These are phyloP conservation scores for Dasyurus viverrinus DNA, from an alignment of 2,113 vertebrate genomes.

Conservation along the genomic window DNA sequence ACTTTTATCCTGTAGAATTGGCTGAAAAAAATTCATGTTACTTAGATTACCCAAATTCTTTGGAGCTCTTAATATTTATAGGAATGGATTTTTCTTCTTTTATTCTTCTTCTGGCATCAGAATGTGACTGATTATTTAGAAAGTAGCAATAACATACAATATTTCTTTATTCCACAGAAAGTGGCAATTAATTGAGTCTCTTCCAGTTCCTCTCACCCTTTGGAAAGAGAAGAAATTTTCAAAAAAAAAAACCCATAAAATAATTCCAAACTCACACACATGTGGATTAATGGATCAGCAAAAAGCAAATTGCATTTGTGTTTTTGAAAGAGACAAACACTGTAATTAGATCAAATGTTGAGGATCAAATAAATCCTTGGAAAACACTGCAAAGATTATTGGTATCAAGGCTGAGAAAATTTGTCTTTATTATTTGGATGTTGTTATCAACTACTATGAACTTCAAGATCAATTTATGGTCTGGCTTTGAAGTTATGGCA, in stretches of 20 bases:
- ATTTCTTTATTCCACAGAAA: slow-evolving; percentile 42
- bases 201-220: slow-evolving; percentile 30
- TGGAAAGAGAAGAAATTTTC: slow-evolving; percentile 42
- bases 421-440: slow-evolving; percentile 35
- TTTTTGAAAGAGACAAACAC: slow-evolving; percentile 5
- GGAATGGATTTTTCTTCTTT: slow-evolving; percentile 38
- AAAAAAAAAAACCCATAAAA: slow-evolving; percentile 40
- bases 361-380: slow-evolving; percentile 43
- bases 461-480: slow-evolving; percentile 52
- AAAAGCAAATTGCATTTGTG: slow-evolving; percentile 43
- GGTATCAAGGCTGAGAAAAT: slow-evolving; percentile 39
- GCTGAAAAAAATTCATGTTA: slow-evolving; percentile 75
- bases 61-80: slow-evolving; percentile 34
- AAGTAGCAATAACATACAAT: slow-evolving; percentile 20
- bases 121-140: slow-evolving; percentile 49
- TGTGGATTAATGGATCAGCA: slow-evolving; percentile 27
- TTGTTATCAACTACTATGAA: slow-evolving; percentile 38
- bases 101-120: slow-evolving; percentile 37
- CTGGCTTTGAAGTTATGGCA: slow-evolving; percentile 55
- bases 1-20: slow-evolving; percentile 62
- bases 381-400: slow-evolving; percentile 45
- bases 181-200: slow-evolving; percentile 54
- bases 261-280: slow-evolving; percentile 36
- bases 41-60: slow-evolving; percentile 44
- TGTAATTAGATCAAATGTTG: slow-evolving; percentile 47